phyloP scores from a whole-genome alignment of 2,113 vertebrate genomes.

The Myotis davidii region DNA sequence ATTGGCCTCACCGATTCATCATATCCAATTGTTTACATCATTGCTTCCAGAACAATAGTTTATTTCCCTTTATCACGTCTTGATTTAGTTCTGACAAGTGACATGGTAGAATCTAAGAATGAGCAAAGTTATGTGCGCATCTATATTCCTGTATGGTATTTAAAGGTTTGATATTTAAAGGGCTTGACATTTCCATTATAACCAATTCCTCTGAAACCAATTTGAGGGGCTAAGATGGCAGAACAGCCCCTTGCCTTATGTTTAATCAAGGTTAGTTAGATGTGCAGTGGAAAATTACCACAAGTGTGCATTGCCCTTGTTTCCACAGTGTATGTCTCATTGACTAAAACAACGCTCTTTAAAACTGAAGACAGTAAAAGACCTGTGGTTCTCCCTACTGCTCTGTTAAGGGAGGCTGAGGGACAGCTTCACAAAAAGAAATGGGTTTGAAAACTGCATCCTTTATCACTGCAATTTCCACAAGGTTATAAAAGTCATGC shows the following conservation, averaged over 20 bases:
- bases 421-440: constrained; percentile 69
- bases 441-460: constrained; percentile 73
- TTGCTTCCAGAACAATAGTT: constrained; percentile 47
- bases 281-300: constrained; percentile 39
- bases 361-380: constrained; percentile 38
- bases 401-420: constrained; percentile 57
- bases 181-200: constrained; percentile 84
- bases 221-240: constrained; percentile 77
- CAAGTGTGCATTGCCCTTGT: constrained; percentile 73
- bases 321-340: constrained; percentile 68
- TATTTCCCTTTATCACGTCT: not conserved
- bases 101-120: constrained; percentile 20
- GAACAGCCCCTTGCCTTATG: constrained; percentile 64
- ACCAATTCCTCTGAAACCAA: constrained; percentile 78
- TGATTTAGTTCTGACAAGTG: constrained; percentile 47
- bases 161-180: constrained; percentile 82
- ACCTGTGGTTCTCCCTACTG: constrained; percentile 56
- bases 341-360: constrained; percentile 73
- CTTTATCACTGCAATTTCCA: constrained; percentile 82
- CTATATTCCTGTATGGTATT: constrained; percentile 79
- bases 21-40: not conserved
- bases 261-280: constrained; percentile 76
- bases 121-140: constrained; percentile 71
- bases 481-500: constrained; percentile 83
- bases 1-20: not conserved